These are phyloP conservation scores for Tachina grossa DNA, from an alignment of 2,888 invertebrate species.

Conservation along the genomic window DNA sequence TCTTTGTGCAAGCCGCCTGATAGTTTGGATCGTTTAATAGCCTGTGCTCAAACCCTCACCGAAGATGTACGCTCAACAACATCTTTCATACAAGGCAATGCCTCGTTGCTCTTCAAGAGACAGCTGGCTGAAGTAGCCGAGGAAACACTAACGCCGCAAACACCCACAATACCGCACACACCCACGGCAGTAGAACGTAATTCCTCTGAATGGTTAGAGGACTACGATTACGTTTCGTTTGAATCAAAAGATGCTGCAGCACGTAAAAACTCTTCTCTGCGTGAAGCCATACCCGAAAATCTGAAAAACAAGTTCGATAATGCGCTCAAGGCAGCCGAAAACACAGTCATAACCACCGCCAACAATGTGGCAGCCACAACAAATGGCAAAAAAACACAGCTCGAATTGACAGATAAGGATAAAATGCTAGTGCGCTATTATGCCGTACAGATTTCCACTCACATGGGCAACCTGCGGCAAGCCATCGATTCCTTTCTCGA, in stretches of 20 bases:
- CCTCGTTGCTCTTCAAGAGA: constrained; percentile 90
- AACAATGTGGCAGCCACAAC: constrained; percentile 73
- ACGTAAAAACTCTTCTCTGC: constrained; percentile 88
- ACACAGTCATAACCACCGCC: constrained; percentile 85
- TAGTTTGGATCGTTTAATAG: constrained; percentile 93
- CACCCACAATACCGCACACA: constrained; percentile 45
- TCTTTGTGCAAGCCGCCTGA: constrained; percentile 86
- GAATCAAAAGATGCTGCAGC: constrained; percentile 89
- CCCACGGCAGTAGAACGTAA: constrained; percentile 60
- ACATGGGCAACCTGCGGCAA: constrained; percentile 92
- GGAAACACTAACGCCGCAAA: constrained; percentile 34
- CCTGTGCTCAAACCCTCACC: constrained; percentile 92
- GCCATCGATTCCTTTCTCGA: constrained; percentile 96
- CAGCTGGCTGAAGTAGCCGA: constrained; percentile 70
- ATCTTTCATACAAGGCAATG: constrained; percentile 95
- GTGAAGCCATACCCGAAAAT: constrained; percentile 88
- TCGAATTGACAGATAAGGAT: constrained; percentile 88
- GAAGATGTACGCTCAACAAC: constrained; percentile 95
- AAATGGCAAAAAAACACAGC: constrained; percentile 72
- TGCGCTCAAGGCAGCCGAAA: constrained; percentile 89
- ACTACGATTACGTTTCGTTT: constrained; percentile 95
- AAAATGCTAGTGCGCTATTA: constrained; percentile 93
- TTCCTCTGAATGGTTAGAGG: constrained; percentile 87
- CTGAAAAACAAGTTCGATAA: constrained; percentile 90
- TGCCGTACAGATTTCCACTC: constrained; percentile 92